Conservation (phyloP, 2,113 vertebrate species). For the Cromileptes altivelis region DNA sequence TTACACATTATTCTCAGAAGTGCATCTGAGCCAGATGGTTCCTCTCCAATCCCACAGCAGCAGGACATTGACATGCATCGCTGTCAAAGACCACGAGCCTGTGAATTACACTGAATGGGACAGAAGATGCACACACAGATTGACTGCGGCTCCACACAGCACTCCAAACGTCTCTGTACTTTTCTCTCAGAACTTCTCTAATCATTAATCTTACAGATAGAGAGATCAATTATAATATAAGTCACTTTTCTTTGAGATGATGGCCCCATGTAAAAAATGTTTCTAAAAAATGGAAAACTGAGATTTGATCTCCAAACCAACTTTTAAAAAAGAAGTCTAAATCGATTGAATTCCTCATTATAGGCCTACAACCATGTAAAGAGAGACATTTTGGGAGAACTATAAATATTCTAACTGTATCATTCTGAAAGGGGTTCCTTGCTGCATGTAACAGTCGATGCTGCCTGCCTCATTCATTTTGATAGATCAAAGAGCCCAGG, state of each 20-base stretch:
- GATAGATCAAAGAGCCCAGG: constrained; percentile 74
- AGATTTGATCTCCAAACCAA: constrained; percentile 31
- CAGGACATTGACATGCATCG: constrained; percentile 66
- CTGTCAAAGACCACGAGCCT: constrained; percentile 64
- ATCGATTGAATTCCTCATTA: constrained; percentile 74
- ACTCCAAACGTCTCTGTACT: constrained; percentile 46
- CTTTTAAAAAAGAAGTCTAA: constrained; percentile 61
- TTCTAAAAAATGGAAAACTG: constrained; percentile 13
- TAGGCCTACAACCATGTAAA: constrained; percentile 29
- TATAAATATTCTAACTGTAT: constrained; percentile 71
- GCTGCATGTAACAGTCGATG: constrained; percentile 62
- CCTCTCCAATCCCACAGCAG: constrained; percentile 58
- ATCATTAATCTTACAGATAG: constrained; percentile 46
- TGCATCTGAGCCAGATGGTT: constrained; percentile 69
- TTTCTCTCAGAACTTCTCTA: constrained; percentile 50
- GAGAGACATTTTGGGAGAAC: constrained; percentile 57
- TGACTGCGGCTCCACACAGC: constrained; percentile 39
- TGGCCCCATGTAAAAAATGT: neutral
- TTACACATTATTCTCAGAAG: constrained; percentile 68
- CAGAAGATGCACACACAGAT: constrained; percentile 42
- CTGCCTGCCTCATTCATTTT: constrained; percentile 72
- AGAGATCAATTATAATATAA: constrained; percentile 9
- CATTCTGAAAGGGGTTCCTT: constrained; percentile 53
- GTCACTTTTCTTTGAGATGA: constrained; percentile 31
- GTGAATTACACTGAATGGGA: constrained; percentile 53